phyloP scores from a whole-genome alignment of 2,113 vertebrate genomes.

The Dipodomys spectabilis region DNA sequence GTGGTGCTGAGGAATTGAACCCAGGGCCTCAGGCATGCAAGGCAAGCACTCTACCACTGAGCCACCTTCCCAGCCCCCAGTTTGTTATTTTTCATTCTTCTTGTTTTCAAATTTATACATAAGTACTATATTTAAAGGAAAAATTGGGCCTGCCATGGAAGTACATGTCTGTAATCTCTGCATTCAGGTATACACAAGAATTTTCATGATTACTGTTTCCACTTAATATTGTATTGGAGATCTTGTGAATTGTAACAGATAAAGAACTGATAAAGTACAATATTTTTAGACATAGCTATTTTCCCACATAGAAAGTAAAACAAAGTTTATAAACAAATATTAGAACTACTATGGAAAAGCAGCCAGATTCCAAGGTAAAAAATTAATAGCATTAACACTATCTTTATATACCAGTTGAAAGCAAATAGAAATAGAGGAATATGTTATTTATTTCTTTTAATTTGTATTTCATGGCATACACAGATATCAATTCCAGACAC shows the following conservation, averaged over 20 bases:
- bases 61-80: too few species aligned
- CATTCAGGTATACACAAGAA: neutral
- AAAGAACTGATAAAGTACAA: neutral
- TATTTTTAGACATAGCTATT: neutral
- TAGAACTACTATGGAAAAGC: slow-evolving; percentile 2
- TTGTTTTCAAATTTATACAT: too few species aligned
- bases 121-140: too few species aligned
- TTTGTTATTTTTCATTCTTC: too few species aligned
- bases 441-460: neutral
- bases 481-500: neutral
- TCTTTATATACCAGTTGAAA: neutral
- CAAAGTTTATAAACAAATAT: neutral
- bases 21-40: too few species aligned
- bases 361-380: neutral
- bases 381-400: neutral
- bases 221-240: neutral
- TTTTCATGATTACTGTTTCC: neutral
- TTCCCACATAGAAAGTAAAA: slow-evolving; percentile 15
- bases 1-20: too few species aligned
- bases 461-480: neutral
- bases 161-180: too few species aligned
- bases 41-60: too few species aligned
- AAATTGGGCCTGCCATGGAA: too few species aligned
- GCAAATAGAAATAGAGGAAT: neutral
- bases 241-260: neutral